Base-by-base conservation (phyloP, 37 sponge, comb jelly and placozoan genomes). In the Corticium candelabrum region DNA sequence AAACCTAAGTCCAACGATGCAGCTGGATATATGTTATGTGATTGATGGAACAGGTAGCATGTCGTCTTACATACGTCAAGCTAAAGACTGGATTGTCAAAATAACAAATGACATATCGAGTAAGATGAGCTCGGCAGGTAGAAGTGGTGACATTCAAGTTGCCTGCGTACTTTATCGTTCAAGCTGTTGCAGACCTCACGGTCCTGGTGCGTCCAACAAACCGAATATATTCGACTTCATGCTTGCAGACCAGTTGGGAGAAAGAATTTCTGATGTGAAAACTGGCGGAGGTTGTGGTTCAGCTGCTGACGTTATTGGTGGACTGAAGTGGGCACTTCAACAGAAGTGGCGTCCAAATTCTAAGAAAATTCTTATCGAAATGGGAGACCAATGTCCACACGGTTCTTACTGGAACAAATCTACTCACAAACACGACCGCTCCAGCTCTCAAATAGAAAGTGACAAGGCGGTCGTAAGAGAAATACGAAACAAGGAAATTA, bases 371-470 rank as follows among this genome's bases (percentile, higher is more conserved):
- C 62, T 50, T 50, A 50, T 50, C 62, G 62, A 50, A 50, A 50
- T 50, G 62, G 62, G 62, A 50, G 62, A 50, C 62, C 15, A 50
- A 21, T 50, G 62, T 50, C 62, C 62, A 50, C 62, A 50, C 62
- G 62, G 62, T 50, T 11, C 62, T 21, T 50, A 50, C 62, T 50
- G 62, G 62, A 50, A 50, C 21, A 50, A 50, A 21, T 11, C 21
- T 21, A 27, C 62, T 27, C 11, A 11, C 21, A 50, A 50, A 50
- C 15, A 50, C 62, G 62, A 50, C 62, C 15, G 11, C 11, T 50
- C 62, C 15, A 21, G 15, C 15, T 11, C 11, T 21, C 11, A 50
- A 21, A 50, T 50, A 27, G 62, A 50, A 21, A 50, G 21, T 27
- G 62, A 50, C 62, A 50, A 50, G 62, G 15, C 15, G 15, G 11